A percentile compares a stretch with the other conserved stretches of the same genome.
Conservation (phyloP, 2,888 invertebrate species). For the Leptinotarsa tumamoca region DNA sequence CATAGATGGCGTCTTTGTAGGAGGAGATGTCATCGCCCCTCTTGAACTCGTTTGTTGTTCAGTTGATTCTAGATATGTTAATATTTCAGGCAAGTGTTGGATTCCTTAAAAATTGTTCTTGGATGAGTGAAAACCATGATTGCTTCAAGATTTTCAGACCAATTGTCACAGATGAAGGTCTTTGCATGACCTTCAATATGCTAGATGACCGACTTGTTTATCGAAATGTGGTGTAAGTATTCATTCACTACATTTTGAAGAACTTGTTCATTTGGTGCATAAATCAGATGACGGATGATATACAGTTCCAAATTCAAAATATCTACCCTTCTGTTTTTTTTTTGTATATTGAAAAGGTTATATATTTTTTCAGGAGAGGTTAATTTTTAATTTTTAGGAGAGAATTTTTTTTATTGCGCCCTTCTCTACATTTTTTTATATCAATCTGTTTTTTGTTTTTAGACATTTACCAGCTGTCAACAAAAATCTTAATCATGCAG, state of each 20-base stretch:
- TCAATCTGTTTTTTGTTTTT: constrained; percentile 12
- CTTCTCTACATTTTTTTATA: not conserved
- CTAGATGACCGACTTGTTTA: constrained; percentile 72
- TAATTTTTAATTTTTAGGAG: too few species aligned
- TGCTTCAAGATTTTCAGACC: constrained; percentile 54
- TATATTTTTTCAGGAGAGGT: too few species aligned
- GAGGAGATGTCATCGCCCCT: too few species aligned
- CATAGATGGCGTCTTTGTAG: too few species aligned
- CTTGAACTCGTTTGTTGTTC: too few species aligned
- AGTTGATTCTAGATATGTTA: not conserved
- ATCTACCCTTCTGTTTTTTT: too few species aligned
- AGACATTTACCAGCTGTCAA: constrained; percentile 36
- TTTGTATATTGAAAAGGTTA: too few species aligned
- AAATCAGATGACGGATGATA: too few species aligned
- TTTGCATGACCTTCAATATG: constrained; percentile 79
- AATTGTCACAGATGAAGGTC: constrained; percentile 78
- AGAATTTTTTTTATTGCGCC: too few species aligned
- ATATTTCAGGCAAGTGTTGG: constrained; percentile 12
- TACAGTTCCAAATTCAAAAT: too few species aligned
- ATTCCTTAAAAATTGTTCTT: constrained; percentile 51
- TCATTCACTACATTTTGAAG: too few species aligned
- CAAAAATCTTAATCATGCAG: constrained; percentile 20
- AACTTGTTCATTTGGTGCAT: too few species aligned
- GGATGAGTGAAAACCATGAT: constrained; percentile 51
- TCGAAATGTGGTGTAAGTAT: constrained; percentile 68